Evolutionary conservation across 2,113 vertebrate species (phyloP), one percentile per base, ranked within the genome.

Genomic region (Ophiodon elongatus): DNA sequence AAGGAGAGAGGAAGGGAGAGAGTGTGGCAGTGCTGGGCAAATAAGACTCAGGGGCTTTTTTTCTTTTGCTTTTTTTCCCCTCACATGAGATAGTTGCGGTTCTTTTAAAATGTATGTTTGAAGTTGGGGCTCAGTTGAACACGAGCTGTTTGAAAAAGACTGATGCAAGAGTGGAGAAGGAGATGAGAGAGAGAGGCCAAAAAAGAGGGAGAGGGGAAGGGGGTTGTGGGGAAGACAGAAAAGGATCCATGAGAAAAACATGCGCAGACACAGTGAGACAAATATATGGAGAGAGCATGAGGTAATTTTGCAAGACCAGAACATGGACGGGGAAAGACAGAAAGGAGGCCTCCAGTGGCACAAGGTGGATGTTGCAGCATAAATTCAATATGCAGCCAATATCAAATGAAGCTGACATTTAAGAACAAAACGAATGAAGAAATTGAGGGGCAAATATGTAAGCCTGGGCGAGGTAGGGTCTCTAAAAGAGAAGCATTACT

Each of bases 71-170:
- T 45, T 56, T n/a, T 56, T 5, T 5, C 54, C n/a, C 79, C 70
- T 45, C 89, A 94, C 92, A 91, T 88, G 90, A 94, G 88, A 93
- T 93, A 87, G 89, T 94, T 94, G 94, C 76, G 66, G 86, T 92
- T 92, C 82, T 90, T 91, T 91, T 85, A 89, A 94, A 90, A 94
- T 91, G 89, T 86, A 88, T 88, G 93, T 94, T 94, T 94, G 93
- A 95, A 95, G 95, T 93, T 82, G 85, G 77, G 79, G 85, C 87
- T 92, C 79, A 86, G 89, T 91, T 83, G 87, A 94, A 90, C 78
- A 88, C 89, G 84, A 93, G 90, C 91, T 92, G 88, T 93, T 93
- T 94, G 91, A 94, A 94, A 91, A 90, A 70, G 88, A 86, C 83
- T 95, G 92, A 94, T 86, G 92, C 88, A 94, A 95, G 87, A 92